Evolutionary conservation across 2,888 invertebrate species (phyloP), one percentile per base, ranked within the genome.

Genomic region (Drosophila rellima): DNA sequence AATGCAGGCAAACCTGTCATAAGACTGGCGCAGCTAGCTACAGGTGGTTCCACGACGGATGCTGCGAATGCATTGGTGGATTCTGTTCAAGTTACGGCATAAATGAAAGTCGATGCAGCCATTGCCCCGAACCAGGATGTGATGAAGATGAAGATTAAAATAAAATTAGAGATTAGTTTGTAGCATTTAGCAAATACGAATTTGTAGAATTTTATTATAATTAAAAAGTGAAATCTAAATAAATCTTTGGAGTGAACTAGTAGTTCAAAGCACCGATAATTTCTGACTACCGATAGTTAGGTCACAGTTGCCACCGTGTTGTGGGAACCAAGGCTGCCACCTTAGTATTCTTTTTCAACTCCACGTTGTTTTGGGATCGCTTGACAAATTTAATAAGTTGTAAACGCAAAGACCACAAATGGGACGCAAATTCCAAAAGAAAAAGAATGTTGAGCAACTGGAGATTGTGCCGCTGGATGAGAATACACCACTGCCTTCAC

Each of bases 1-100:
- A 97, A 91, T 98, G 98, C 91, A 95, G 95, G 78, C 95, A 95
- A 56, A 95, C 96, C n/a, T 98, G 98, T 90, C 88, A 90, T 44
- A 91, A 90, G 35, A 92, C 92, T 50, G 75, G 75, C 47, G 75
- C 75, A 7, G 18, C 92, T 17, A 92, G 92, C 68, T 92, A 90
- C 68, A 87, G 92, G 82, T 98, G 98, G 98, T 98, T 98, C 92
- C 63, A 63, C 10, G 57, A 63, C 33, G 63, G 63, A 23, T 63
- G 63, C 33, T 63, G 63, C 8, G 63, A 63, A 3, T 63, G 63
- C 39, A 18, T 63, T 48, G 63, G 63, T 26, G 48, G 17, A 8
- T 17, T 26, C 31, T 63, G 63, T 39, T 4, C 29, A 1, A 57
- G n/a, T 15, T 98, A 97, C 91, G 98, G 98, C 1, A 95, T 97